A percentile compares a stretch with the other conserved stretches of the same genome.
phyloP scores from a whole-genome alignment of 2,888 invertebrate genomes.

The Saturnia japonica region DNA sequence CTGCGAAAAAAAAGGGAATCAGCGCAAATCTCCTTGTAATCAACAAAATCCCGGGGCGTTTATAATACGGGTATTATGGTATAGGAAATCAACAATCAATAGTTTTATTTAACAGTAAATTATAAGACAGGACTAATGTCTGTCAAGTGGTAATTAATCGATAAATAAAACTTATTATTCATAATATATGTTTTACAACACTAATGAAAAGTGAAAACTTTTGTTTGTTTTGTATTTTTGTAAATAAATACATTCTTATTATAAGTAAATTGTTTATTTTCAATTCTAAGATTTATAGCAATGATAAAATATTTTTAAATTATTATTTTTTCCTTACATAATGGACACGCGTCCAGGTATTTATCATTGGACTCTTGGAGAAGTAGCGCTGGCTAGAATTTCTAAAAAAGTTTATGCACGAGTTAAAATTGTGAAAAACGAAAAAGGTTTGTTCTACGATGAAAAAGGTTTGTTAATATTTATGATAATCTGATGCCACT shows the following conservation, averaged over 20 bases:
- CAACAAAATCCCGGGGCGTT: no score
- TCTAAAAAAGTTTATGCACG: constrained; percentile 68
- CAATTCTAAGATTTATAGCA: not conserved
- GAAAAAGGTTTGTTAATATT: constrained; percentile 58
- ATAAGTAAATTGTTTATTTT: not conserved
- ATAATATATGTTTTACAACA: no score
- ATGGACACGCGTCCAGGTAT: constrained; percentile 50
- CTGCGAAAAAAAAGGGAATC: no score
- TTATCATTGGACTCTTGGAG: constrained; percentile 72
- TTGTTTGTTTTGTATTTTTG: no score
- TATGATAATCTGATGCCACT: constrained; percentile 7
- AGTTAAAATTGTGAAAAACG: constrained; percentile 69
- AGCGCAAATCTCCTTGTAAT: no score
- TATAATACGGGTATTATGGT: no score
- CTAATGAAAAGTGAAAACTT: no score
- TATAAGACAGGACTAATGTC: no score
- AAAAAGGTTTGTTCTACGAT: constrained; percentile 68
- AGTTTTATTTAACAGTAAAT: no score
- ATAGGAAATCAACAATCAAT: no score
- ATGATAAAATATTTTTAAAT: not conserved
- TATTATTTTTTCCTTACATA: constrained; percentile 23
- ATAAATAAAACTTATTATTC: no score
- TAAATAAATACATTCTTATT: constrained; percentile 4
- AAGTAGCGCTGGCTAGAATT: constrained; percentile 65
- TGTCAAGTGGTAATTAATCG: no score